Evolutionary conservation across 2,888 invertebrate genomes (phyloP).

Genomic region (Drosophila formosana): DNA sequence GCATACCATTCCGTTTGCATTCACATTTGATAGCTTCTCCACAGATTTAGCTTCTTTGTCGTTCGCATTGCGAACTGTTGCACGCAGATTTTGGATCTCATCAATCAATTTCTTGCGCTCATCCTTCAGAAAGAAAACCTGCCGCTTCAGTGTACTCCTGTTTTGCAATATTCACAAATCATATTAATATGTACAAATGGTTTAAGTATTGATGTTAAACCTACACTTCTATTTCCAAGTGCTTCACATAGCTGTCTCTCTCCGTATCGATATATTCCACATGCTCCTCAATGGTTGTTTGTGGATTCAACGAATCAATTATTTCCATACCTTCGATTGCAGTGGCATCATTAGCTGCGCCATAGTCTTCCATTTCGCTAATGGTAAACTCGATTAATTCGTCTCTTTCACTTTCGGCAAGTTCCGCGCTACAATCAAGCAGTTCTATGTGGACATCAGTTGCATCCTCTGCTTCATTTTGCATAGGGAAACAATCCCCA

Average conservation of each 20-base stretch:
- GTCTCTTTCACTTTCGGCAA: slow-evolving; percentile 10
- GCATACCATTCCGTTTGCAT: slow-evolving; percentile 6
- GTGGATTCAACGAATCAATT: slow-evolving; percentile 30
- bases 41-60: background rate
- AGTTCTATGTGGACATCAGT: background rate
- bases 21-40: slow-evolving; percentile 2
- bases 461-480: background rate
- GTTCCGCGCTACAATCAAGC: background rate
- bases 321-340: slow-evolving; percentile 13
- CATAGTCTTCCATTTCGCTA: slow-evolving; percentile 20
- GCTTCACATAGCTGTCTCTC: slow-evolving; percentile 37
- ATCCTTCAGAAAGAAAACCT: slow-evolving; percentile 45
- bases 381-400: slow-evolving; percentile 40
- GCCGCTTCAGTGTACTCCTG: slow-evolving; percentile 44
- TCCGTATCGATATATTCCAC: slow-evolving; percentile 40
- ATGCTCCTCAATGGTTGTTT: slow-evolving; percentile 32
- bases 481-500: background rate
- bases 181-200: background rate
- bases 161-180: background rate
- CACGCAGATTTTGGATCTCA: slow-evolving; percentile 39
- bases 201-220: background rate
- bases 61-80: slow-evolving; percentile 7
- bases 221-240: slow-evolving; percentile 60
- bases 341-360: background rate
- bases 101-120: slow-evolving; percentile 49